Conservation (phyloP, 2,888 invertebrate species). For the Nomada fucata region DNA sequence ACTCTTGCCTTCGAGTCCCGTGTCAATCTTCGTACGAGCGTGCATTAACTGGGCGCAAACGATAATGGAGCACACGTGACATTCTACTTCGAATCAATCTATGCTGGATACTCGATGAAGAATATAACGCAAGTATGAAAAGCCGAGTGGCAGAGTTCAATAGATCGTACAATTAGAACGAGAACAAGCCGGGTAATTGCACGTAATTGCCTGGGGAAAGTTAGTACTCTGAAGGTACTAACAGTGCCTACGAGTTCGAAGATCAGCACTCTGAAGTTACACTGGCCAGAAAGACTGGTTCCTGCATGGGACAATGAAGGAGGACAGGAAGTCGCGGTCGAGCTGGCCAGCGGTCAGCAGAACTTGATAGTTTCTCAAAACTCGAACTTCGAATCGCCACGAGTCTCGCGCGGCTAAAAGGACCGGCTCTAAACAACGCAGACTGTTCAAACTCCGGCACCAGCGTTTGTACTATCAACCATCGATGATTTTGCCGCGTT, state of each 20-base stretch:
- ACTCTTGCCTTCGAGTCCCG: conserved; percentile 43
- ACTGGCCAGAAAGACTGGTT: conserved; percentile 46
- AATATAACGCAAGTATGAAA: not conserved
- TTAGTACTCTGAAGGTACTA: conserved; percentile 64
- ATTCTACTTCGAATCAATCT: not conserved
- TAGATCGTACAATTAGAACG: not conserved
- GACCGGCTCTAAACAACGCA: not conserved
- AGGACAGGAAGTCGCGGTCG: conserved; percentile 66
- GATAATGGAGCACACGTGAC: conserved; percentile 19
- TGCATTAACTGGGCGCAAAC: conserved; percentile 34
- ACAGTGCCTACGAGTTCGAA: conserved; percentile 36
- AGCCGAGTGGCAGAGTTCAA: not conserved
- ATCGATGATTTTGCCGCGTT: not conserved
- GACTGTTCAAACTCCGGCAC: not conserved
- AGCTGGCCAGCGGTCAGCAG: conserved; percentile 66
- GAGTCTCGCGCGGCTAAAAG: conserved; percentile 32
- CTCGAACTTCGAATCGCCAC: conserved; percentile 65
- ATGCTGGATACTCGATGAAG: too few species aligned
- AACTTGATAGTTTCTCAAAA: conserved; percentile 70
- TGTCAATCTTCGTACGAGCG: conserved; percentile 35
- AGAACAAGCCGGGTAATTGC: conserved; percentile 38
- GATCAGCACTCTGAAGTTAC: conserved; percentile 58
- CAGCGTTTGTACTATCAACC: not conserved
- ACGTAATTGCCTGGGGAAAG: conserved; percentile 59
- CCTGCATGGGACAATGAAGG: conserved; percentile 58